Evolutionary conservation across 2,797 vertebrate species (phyloP), one percentile per base, ranked within the genome.

Genomic region (Etheostoma nigrum): DNA sequence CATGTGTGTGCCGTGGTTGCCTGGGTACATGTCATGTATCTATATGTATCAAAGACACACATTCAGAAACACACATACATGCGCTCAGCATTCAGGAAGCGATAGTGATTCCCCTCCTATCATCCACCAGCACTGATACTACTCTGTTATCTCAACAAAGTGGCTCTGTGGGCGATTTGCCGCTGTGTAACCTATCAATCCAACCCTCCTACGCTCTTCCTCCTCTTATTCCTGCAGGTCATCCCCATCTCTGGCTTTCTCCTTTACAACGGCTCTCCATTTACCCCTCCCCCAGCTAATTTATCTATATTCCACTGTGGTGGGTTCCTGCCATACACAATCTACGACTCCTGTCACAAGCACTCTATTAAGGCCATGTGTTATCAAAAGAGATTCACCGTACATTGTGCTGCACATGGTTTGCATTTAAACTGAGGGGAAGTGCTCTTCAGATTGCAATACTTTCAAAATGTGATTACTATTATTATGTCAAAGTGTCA

Each of bases 61-160:
- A 57, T 59, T 63, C 66, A 79, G 47, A 76, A 52, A 82, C 57
- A 72, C 65, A 72, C 42, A 53, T 30, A 42, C 27, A 30, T 33
- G 76, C 79, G 73, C 11, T 1, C 47, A 51, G 84, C 78, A 49
- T 61, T 69, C 79, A 77, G 69, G 74, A 78, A 53, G 54, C 89
- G 73, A 88, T 80, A 77, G 75, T 5, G 67, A 54, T 42, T 70
- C 84, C 53, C 59, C 67, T 55, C 74, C 76, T 68, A 27, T 82
- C 79, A 9, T 71, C 76, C 74, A 10, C 8, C 2, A 0, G 85
- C 36, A 5, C 48, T 63, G 79, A 83, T 76, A 73, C 72, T 18
- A 67, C 83, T 79, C 79, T 86, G 89, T 91, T 92, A 90, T 92
- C 91, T 81, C 77, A 86, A 87, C 84, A 89, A 89, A 91, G 88